Evolutionary conservation across 2,113 vertebrate species (phyloP), one percentile per base, ranked within the genome.

Genomic region (Tor tambroides): DNA sequence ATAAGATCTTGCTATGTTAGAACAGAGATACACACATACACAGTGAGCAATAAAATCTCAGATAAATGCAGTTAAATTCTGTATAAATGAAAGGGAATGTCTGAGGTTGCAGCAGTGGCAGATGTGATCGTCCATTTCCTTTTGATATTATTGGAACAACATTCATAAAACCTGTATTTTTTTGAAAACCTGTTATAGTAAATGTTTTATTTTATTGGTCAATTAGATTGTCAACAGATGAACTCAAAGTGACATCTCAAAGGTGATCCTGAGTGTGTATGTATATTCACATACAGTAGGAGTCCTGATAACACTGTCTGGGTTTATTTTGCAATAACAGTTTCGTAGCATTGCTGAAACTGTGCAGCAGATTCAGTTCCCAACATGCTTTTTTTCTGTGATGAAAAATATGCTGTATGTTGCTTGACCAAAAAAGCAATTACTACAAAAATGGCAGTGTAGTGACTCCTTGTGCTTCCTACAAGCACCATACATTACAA

Each of bases 1-100:
- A 54, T 78, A 80, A 80, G 32, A 80, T n/a, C 19, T 80, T 59
- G 77, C 51, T 38, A 59, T 79, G 28, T 32, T 59, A 80, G 78
- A 59, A 80, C 32, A 41, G 23, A 11, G 28, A 61, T 21, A 7
- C 32, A 28, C 72, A 59, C n/a, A 71, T 11, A 56, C 46, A 76
- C 1, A n/a, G 54, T 23, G 54, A n/a, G 76, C 51, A 56, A 56
- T 35, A 35, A 12, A 21, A 79, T 79, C 46, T 21, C 15, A 3
- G 9, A 21, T 79, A 56, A 79, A 79, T 59, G 51, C 72, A 46
- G 23, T 12, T 46, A 46, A 56, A 78, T 54, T 78, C 46, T 32
- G 4, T 51, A 19, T 54, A 78, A 61, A 38, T 41, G 54, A 41
- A 79, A 61, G 32, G 14, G 21, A 59, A 30, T 12, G 49, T 54